Conservation (phyloP, 2,797 vertebrate species). For the Spatula clypeata region DNA sequence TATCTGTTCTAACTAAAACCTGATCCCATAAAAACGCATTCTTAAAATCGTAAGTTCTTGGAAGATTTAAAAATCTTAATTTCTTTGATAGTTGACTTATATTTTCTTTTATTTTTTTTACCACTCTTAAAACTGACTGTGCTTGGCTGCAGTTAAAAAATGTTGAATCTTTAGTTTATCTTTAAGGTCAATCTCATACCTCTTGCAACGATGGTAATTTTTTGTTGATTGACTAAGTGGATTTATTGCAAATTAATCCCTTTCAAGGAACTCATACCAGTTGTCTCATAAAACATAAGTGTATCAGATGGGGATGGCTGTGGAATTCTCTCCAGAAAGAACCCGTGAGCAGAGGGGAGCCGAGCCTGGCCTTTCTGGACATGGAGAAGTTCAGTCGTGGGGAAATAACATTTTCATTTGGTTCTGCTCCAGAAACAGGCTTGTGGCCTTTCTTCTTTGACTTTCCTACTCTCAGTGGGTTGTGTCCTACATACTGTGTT, state of each 20-base stretch:
- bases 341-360: too few species aligned
- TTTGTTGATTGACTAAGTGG: not conserved
- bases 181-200: not conserved
- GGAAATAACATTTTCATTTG: not conserved
- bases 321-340: not conserved
- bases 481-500: not conserved
- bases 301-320: not conserved
- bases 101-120: not conserved
- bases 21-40: not conserved
- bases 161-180: not conserved
- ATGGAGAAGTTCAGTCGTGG: not conserved
- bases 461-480: accelerated
- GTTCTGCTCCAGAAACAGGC: not conserved
- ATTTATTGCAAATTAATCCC: too few species aligned
- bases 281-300: not conserved
- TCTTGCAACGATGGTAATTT: not conserved
- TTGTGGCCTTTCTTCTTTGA: not conserved
- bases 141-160: not conserved
- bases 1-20: not conserved
- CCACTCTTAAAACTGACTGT: not conserved
- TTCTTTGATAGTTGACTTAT: not conserved
- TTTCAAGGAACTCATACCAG: not conserved
- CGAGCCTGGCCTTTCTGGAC: not conserved
- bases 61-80: not conserved
- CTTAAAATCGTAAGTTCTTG: not conserved